Evolutionary conservation across 2,797 vertebrate species (phyloP).

Genomic region (Gymnoscopelus braueri): DNA sequence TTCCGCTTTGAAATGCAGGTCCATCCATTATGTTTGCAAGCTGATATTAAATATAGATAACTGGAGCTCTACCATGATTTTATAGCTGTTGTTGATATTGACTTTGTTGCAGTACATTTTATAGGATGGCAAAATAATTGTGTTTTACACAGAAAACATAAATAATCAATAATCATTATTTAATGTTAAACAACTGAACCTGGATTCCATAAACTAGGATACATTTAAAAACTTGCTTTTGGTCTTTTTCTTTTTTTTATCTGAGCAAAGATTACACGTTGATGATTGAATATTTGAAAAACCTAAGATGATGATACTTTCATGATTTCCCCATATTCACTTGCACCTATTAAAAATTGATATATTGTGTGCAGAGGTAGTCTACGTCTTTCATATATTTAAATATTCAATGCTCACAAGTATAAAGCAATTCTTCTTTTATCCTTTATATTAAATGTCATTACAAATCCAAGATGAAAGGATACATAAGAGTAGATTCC

Average conservation of each 20-base stretch:
- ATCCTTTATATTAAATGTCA: constrained; percentile 41
- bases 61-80: no score
- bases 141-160: not conserved
- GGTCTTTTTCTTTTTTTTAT: not conserved
- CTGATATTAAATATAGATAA: no score
- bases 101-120: no score
- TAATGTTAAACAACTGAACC: not conserved
- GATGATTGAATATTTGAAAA: constrained; percentile 25
- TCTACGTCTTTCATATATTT: constrained; percentile 44
- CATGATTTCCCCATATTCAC: constrained; percentile 28
- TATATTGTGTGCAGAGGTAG: constrained; percentile 22
- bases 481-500: constrained; percentile 15
- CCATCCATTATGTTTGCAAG: no score
- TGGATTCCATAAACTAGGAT: not conserved
- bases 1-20: no score
- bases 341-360: constrained; percentile 43
- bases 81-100: no score
- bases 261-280: not conserved
- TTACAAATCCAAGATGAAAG: constrained; percentile 50
- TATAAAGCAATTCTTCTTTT: constrained; percentile 44
- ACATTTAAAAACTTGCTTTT: not conserved
- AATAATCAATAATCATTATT: constrained; percentile 2
- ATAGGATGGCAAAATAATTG: not conserved
- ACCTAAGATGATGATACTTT: constrained; percentile 23
- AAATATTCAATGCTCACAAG: constrained; percentile 43